phyloP scores from a whole-genome alignment of 2,888 invertebrate genomes.

The Conistra vaccinii region DNA sequence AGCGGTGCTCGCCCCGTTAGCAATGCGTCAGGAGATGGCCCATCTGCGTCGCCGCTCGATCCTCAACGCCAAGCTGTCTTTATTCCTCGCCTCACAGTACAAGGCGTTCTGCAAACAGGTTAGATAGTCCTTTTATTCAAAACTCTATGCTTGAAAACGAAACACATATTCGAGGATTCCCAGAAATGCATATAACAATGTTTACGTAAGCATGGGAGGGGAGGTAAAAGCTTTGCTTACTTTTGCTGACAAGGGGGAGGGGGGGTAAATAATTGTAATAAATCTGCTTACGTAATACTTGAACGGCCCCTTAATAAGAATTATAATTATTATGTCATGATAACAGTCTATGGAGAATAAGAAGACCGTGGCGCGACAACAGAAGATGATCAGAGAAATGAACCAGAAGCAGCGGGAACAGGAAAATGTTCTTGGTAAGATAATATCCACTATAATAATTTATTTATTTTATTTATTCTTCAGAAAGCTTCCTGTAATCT shows the following conservation, averaged over 20 bases:
- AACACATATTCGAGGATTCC: no score
- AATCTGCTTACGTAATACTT: no score
- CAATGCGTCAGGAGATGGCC: constrained; percentile 78
- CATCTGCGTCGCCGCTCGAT: constrained; percentile 76
- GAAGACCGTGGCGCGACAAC: constrained; percentile 75
- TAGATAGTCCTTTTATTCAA: constrained; percentile 59
- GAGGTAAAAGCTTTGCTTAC: no score
- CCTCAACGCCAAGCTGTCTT: constrained; percentile 80
- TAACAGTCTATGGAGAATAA: constrained; percentile 71
- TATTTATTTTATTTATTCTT: no score
- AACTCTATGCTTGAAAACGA: no score
- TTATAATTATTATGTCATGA: neutral
- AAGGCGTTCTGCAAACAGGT: constrained; percentile 80
- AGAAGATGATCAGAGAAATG: constrained; percentile 74
- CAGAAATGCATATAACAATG: no score
- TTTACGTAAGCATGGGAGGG: no score
- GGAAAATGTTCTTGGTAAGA: constrained; percentile 80
- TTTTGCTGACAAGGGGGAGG: no score
- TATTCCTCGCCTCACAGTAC: constrained; percentile 80
- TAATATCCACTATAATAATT: neutral
- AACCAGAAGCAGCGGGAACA: constrained; percentile 76
- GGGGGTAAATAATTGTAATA: no score
- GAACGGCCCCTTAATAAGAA: no score
- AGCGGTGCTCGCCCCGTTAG: constrained; percentile 76
- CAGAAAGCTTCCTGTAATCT: neutral